Base-by-base conservation (phyloP, 2,797 vertebrate species). In the Chelon labrosus region DNA sequence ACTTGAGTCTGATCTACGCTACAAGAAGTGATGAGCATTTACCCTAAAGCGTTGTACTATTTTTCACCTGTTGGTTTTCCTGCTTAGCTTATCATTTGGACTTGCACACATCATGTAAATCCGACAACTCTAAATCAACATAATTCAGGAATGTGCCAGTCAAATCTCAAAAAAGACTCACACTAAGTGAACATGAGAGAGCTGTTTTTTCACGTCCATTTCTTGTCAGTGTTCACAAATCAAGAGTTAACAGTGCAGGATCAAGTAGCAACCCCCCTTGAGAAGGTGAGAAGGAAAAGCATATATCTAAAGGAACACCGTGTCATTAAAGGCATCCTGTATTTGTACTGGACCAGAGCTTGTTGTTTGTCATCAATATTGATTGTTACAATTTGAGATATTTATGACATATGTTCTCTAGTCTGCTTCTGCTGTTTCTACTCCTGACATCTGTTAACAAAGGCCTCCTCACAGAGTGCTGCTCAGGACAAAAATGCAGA, bases 1-100 rank as follows among this genome's bases (percentile, higher is more conserved):
- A 82, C 62, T 6, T 1, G 52, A 60, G 69, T 84, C 75, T 70
- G 71, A 75, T 73, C 75, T 55, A 19, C 53, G 51, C 73, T 74
- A 37, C 72, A 11, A 69, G 39, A 60, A 37, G 56, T 13, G 65
- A 69, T 54, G 62, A 73, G 65, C 50, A 42, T 52, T 35, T 19
- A 63, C 49, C 63, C 27, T 41, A 0, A 20, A 25, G 50, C n/a
- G 4, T 12, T 73, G 57, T 39, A 27, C 27, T 38, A 65, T 69
- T 79, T 22, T 72, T 67, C 73, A 85, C 65, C 27, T 49, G 66
- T 39, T 68, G 64, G 55, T 38, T 52, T 69, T 27, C 10, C 60
- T 77, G 47, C 19, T 49, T 13, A 37, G 22, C 47, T 51, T 7
- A 47, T 17, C 47, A 52, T 73, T 27, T 62, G 5, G 8, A 56